A percentile compares a stretch with the other conserved stretches of the same genome.
Evolutionary conservation across 2,113 vertebrate genomes (phyloP).

Genomic region (Oreochromis niloticus): DNA sequence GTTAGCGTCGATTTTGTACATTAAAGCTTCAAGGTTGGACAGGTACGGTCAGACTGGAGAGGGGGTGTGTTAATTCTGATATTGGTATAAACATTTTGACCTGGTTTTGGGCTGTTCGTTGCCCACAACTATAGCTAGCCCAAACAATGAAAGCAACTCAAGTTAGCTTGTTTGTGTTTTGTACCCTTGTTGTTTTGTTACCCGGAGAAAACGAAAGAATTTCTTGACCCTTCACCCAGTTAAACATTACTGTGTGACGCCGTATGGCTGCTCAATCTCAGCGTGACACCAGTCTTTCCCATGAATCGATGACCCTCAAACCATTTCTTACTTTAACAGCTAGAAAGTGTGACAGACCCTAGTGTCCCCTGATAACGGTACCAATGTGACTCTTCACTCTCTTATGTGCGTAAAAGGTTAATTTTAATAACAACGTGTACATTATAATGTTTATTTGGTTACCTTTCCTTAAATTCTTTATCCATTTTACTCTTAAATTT

Average conservation of each 20-base stretch:
- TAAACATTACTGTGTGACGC: neutral
- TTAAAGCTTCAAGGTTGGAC: neutral
- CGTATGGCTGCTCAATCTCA: neutral
- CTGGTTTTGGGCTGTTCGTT: neutral
- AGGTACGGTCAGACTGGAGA: neutral
- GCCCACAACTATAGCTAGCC: neutral
- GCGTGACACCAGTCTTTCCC: neutral
- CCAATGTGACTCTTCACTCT: neutral
- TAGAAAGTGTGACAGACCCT: neutral
- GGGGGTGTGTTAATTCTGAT: neutral
- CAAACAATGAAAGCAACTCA: neutral
- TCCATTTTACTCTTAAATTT: neutral
- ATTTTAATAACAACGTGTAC: neutral
- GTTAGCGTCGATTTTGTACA: neutral
- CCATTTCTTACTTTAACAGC: neutral
- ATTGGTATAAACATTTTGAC: neutral
- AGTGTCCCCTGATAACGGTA: neutral
- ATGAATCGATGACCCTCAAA: neutral
- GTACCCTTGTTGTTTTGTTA: neutral
- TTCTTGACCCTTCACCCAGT: constrained; percentile 8
- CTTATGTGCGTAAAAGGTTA: neutral
- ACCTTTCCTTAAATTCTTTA: neutral
- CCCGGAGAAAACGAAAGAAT: neutral
- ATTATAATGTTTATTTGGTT: neutral
- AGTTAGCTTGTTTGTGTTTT: neutral